Evolutionary conservation across 2,888 invertebrate species (phyloP).

Genomic region (Bibio marci): DNA sequence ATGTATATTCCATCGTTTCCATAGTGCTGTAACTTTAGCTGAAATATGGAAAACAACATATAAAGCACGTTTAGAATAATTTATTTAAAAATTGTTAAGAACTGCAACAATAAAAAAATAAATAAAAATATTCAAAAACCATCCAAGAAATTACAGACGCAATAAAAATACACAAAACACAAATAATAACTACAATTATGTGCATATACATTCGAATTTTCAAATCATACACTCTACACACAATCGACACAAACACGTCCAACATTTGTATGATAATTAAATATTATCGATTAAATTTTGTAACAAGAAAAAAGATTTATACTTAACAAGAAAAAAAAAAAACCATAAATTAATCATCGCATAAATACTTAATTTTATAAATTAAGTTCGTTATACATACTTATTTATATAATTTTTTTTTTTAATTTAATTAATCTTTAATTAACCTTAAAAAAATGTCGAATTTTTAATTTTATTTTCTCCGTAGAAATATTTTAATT

Average conservation of each 20-base stretch:
- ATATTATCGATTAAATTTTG: background rate
- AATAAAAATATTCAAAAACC: background rate
- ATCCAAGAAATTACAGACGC: background rate
- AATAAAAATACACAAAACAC: background rate
- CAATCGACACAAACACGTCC: background rate
- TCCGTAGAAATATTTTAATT: too few relatives aligned
- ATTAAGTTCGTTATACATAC: too few relatives aligned
- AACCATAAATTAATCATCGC: too few relatives aligned
- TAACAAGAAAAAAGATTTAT: background rate
- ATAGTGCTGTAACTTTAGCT: conserved; percentile 84
- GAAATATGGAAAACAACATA: conserved; percentile 95
- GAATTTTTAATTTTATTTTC: too few relatives aligned
- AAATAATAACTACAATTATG: too few relatives aligned
- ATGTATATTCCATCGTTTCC: conserved; percentile 93
- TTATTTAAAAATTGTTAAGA: conserved; percentile 4
- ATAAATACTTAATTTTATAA: too few relatives aligned
- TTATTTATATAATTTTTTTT: too few relatives aligned
- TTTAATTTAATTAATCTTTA: too few relatives aligned
- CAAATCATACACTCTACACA: too few relatives aligned
- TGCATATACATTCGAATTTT: too few relatives aligned
- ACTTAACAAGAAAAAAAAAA: too few relatives aligned
- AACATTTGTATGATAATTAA: background rate
- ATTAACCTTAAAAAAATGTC: too few relatives aligned
- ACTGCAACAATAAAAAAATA: background rate
- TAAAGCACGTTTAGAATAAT: conserved; percentile 76